phyloP scores from a whole-genome alignment of 2,888 invertebrate species.

The Lingula anatina region DNA sequence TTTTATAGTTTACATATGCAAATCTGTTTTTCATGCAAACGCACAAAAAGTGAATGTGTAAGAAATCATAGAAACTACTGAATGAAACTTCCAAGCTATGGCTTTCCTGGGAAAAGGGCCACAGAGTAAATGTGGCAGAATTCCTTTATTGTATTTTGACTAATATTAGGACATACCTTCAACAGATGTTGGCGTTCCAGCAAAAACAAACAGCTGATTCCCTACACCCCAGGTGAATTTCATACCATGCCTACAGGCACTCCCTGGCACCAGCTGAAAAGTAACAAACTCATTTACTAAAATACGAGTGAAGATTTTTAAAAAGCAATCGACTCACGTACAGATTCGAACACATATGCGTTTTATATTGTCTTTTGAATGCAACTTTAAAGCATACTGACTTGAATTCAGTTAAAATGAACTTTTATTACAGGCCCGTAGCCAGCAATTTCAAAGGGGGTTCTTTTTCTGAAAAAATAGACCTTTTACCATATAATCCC shows the following conservation, averaged over 20 bases:
- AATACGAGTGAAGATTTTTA: neutral
- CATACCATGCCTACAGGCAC: slow-evolving; percentile 14
- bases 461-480: no score
- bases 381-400: neutral
- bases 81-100: no score
- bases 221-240: slow-evolving; percentile 35
- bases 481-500: no score
- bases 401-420: no score
- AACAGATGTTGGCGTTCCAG: slow-evolving; percentile 15
- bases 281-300: neutral
- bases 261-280: slow-evolving; percentile 17
- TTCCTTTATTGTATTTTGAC: neutral
- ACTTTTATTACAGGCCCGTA: no score
- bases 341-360: neutral
- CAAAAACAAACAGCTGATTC: slow-evolving; percentile 31
- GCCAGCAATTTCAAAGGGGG: no score
- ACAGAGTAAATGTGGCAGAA: no score
- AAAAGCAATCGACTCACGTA: neutral
- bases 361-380: neutral
- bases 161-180: neutral
- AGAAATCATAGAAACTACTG: no score
- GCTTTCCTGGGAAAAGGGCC: no score
- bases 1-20: no score
- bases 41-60: no score
- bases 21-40: no score